Conservation (phyloP, 2,113 vertebrate genomes). For the Scartelaos histophorus region DNA sequence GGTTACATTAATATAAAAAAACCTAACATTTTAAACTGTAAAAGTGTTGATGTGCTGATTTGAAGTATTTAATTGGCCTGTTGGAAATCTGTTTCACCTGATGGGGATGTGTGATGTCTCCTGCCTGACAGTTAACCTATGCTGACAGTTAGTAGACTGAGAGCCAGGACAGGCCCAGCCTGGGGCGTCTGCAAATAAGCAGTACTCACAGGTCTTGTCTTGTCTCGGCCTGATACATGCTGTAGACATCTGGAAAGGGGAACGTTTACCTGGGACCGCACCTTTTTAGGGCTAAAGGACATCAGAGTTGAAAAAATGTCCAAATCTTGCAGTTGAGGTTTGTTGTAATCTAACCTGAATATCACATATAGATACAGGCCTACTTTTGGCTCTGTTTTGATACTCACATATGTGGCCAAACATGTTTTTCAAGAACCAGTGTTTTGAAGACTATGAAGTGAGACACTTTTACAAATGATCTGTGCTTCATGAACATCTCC, state of each 20-base stretch:
- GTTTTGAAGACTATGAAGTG: conserved; percentile 53
- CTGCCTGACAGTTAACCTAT: conserved; percentile 53
- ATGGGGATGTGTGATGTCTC: conserved; percentile 38
- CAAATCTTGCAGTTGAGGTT: not conserved
- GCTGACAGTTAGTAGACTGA: conserved; percentile 53
- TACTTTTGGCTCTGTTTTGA: conserved; percentile 15
- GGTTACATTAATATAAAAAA: not conserved
- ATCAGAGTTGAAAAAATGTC: conserved; percentile 10
- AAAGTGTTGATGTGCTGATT: not conserved
- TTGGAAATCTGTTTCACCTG: conserved; percentile 38
- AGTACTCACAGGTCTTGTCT: conserved; percentile 83
- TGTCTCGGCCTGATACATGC: conserved; percentile 73
- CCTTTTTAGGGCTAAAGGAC: conserved; percentile 60
- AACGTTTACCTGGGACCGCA: conserved; percentile 73
- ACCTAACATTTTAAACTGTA: not conserved
- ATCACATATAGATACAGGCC: conserved; percentile 3
- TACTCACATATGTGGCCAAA: conserved; percentile 62
- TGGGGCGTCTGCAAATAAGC: conserved; percentile 52
- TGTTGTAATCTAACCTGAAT: not conserved
- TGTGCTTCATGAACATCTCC: not conserved
- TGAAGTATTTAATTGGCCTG: conserved; percentile 37
- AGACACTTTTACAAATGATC: conserved; percentile 13
- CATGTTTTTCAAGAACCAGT: conserved; percentile 62
- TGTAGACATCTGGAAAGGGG: conserved; percentile 77
- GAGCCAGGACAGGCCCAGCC: conserved; percentile 50